These are phyloP conservation scores for Hypotaenidia okinawae DNA, from an alignment of 2,797 vertebrate species.

Conservation along the genomic window DNA sequence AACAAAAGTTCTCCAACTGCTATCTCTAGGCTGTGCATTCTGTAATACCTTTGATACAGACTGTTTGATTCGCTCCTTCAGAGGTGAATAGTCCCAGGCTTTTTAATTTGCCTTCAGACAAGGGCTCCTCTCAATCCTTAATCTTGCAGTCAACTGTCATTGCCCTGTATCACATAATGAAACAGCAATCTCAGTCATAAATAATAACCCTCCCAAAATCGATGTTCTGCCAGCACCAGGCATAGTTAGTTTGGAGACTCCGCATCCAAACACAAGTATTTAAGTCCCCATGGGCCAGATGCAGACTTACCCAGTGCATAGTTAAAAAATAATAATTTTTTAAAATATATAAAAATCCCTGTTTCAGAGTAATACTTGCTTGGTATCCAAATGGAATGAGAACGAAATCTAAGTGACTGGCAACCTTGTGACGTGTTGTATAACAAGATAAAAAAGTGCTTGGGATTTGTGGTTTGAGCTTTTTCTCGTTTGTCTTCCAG, in stretches of 20 bases:
- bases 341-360: not conserved
- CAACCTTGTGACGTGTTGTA: conserved; percentile 56
- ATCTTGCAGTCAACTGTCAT: not conserved
- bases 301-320: not conserved
- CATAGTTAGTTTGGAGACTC: not conserved
- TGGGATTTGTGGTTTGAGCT: conserved; percentile 50
- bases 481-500: conserved; percentile 54
- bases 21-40: not conserved
- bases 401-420: not conserved
- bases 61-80: not conserved
- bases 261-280: not conserved
- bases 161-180: not conserved
- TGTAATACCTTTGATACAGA: not conserved
- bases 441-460: conserved; percentile 58
- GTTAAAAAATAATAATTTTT: not conserved
- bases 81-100: not conserved
- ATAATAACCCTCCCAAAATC: not conserved
- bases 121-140: not conserved
- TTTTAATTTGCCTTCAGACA: conserved; percentile 16
- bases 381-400: not conserved
- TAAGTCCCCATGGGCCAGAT: not conserved
- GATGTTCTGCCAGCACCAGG: not conserved
- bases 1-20: not conserved
- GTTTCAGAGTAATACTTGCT: not conserved
- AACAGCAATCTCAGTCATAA: not conserved